Evolutionary conservation across 1,140 invertebrate species (phyloP).

Genomic region (Cydia splendana): DNA sequence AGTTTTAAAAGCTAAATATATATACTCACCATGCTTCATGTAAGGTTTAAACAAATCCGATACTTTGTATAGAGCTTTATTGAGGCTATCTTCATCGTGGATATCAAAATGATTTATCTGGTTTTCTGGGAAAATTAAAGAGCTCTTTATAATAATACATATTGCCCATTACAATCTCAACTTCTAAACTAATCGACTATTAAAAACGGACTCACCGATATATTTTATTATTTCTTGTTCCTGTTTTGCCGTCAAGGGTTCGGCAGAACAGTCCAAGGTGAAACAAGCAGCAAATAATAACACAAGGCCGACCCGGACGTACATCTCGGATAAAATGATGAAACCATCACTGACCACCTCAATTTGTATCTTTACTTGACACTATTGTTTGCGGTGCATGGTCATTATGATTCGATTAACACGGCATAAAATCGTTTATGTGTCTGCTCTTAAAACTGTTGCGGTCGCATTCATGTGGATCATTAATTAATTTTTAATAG

Average conservation of each 20-base stretch:
- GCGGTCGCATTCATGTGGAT: not conserved
- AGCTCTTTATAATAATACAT: not conserved
- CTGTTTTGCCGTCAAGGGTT: slow-evolving; percentile 32
- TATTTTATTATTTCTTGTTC: slow-evolving; percentile 23
- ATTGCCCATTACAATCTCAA: not conserved
- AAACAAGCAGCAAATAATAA: not conserved
- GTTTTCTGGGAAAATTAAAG: slow-evolving; percentile 25
- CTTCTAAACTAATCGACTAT: not conserved
- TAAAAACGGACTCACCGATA: slow-evolving; percentile 1
- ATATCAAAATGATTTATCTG: slow-evolving; percentile 13
- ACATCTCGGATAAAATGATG: slow-evolving; percentile 15
- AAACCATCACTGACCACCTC: not conserved
- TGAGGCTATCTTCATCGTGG: slow-evolving; percentile 18
- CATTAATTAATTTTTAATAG: slow-evolving; percentile 24
- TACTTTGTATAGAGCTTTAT: slow-evolving; percentile 9
- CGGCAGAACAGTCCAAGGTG: not conserved
- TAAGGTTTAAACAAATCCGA: slow-evolving; percentile 30
- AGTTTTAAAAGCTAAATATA: not conserved
- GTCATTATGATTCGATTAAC: slow-evolving; percentile 21
- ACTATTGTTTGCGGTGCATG: not conserved
- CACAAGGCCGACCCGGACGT: not conserved
- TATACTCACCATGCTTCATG: slow-evolving; percentile 33
- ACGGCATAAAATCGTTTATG: not conserved
- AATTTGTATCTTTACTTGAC: slow-evolving; percentile 4
- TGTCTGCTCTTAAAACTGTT: not conserved